Percentiles rank a stretch among this genome's conserved stretches.
phyloP scores from a whole-genome alignment of 2,797 vertebrate species.

The Poecilia picta region DNA sequence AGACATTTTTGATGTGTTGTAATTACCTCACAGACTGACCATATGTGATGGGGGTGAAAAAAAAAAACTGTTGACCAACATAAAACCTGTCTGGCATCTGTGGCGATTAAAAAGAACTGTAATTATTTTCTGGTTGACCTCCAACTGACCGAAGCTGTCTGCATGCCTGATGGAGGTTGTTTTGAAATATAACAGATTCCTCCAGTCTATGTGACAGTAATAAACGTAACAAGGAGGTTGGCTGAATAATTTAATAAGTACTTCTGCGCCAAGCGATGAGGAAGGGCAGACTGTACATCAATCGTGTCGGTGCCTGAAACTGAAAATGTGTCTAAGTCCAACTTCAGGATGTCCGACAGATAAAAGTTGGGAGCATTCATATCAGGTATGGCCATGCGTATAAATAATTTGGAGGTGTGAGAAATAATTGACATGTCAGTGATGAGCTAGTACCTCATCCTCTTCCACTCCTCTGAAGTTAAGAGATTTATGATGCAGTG shows the following conservation, averaged over 20 bases:
- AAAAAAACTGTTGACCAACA: conserved; percentile 43
- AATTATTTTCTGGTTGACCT: conserved; percentile 41
- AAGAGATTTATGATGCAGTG: conserved; percentile 67
- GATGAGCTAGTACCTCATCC: conserved; percentile 67
- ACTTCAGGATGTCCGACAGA: conserved; percentile 47
- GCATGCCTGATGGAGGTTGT: conserved; percentile 11
- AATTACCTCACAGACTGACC: conserved; percentile 39
- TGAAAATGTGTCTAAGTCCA: conserved; percentile 44
- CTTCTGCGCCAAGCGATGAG: conserved; percentile 47
- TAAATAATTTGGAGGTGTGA: conserved; percentile 51
- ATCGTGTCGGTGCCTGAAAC: conserved; percentile 40
- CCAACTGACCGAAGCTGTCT: conserved; percentile 56
- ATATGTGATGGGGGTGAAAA: conserved; percentile 59
- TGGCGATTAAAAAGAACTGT: conserved; percentile 35
- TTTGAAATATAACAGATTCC: conserved; percentile 42
- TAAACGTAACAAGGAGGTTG: conserved; percentile 53
- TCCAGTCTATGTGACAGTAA: conserved; percentile 48
- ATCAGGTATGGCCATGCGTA: conserved; percentile 44
- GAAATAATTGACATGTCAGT: conserved; percentile 72
- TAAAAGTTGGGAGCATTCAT: conserved; percentile 54
- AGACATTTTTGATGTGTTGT: conserved; percentile 56
- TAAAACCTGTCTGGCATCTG: conserved; percentile 23
- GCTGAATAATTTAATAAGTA: conserved; percentile 64
- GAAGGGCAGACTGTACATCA: conserved; percentile 51
- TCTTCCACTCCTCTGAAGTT: conserved; percentile 52